These are phyloP conservation scores for Ptilonorhynchus violaceus DNA, from an alignment of 2,113 vertebrate genomes.

Conservation along the genomic window DNA sequence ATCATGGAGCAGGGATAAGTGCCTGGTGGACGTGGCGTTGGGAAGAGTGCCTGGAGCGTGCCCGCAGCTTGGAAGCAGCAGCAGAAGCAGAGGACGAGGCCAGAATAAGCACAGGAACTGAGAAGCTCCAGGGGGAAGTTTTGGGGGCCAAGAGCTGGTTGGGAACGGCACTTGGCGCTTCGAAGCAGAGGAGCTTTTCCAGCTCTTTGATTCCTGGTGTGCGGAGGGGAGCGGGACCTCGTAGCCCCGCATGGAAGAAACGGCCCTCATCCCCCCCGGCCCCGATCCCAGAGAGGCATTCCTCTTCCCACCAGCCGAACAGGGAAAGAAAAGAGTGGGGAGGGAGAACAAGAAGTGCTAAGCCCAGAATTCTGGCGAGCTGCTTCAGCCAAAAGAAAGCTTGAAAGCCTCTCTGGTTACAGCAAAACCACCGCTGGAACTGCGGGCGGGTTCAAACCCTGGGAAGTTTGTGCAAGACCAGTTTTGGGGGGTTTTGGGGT, in stretches of 20 bases:
- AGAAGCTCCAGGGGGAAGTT: conserved; percentile 22
- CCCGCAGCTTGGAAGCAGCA: background rate
- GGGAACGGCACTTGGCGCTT: background rate
- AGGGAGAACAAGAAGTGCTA: background rate
- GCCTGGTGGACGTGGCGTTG: background rate
- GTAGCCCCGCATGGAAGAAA: background rate
- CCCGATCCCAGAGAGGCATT: background rate
- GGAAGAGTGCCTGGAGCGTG: background rate
- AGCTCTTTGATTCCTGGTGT: conserved; percentile 5
- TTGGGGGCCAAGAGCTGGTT: background rate
- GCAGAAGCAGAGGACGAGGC: background rate
- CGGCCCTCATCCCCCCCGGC: background rate
- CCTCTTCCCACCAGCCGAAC: background rate
- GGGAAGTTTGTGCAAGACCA: background rate
- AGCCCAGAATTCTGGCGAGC: background rate
- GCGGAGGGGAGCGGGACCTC: background rate
- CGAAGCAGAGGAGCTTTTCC: background rate
- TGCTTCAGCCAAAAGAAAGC: background rate
- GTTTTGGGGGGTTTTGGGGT: background rate
- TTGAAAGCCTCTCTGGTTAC: conserved; percentile 7
- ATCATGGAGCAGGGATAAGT: rapidly evolving
- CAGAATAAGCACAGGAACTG: conserved; percentile 50
- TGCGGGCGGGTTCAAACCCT: background rate
- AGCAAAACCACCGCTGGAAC: background rate
- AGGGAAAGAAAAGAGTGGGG: background rate